Percentiles rank a stretch among this genome's conserved stretches.
phyloP scores from a whole-genome alignment of 2,888 invertebrate genomes.

The Ormyrus nitidulus region DNA sequence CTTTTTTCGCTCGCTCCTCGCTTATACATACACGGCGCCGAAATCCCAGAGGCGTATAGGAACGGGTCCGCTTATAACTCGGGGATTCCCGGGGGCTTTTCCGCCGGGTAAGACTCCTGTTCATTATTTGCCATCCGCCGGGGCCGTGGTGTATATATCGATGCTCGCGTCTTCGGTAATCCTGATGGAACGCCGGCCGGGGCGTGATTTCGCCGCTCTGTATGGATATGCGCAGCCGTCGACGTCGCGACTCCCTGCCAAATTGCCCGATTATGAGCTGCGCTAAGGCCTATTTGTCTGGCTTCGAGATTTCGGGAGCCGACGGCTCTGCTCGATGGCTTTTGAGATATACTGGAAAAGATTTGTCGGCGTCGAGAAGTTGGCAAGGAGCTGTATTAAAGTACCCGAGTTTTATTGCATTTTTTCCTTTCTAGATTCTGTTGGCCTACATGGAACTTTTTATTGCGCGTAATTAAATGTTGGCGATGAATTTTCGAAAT shows the following conservation, averaged over 20 bases:
- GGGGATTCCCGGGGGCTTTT: too few species aligned
- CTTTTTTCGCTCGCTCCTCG: constrained; percentile 16
- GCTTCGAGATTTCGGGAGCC: too few species aligned
- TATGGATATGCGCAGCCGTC: not conserved
- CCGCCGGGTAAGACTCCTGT: not conserved
- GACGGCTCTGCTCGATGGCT: too few species aligned
- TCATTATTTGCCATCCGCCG: not conserved
- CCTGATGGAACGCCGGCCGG: constrained; percentile 13
- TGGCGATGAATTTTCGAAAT: too few species aligned
- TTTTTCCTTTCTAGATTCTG: too few species aligned
- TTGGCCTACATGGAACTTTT: too few species aligned
- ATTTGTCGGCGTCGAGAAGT: too few species aligned
- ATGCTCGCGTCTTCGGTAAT: constrained; percentile 7
- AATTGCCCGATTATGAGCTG: constrained; percentile 35
- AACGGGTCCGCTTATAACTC: constrained; percentile 18
- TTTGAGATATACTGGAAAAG: too few species aligned
- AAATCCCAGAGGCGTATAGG: constrained; percentile 30
- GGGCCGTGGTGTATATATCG: not conserved
- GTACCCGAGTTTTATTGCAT: too few species aligned
- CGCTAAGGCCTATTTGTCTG: not conserved
- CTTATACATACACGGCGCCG: not conserved
- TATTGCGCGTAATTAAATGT: too few species aligned
- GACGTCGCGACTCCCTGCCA: not conserved
- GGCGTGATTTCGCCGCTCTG: constrained; percentile 9
- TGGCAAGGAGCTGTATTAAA: too few species aligned